These are phyloP conservation scores for Seira musarum DNA, from an alignment of 2,888 invertebrate genomes.

Conservation along the genomic window DNA sequence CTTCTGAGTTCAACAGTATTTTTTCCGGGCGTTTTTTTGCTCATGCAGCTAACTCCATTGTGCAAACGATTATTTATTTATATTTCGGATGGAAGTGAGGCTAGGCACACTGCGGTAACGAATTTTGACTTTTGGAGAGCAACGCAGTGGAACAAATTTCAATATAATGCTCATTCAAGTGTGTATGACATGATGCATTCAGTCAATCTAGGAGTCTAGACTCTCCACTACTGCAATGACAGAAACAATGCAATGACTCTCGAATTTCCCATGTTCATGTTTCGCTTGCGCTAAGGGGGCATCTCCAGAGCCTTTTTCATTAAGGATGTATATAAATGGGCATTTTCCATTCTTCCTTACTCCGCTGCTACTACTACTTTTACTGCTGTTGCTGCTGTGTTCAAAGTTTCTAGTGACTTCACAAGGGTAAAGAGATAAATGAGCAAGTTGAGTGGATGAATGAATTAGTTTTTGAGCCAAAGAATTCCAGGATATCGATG, in stretches of 20 bases:
- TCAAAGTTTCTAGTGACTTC: not conserved
- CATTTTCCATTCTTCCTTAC: not conserved
- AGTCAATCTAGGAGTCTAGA: not conserved
- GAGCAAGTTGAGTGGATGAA: constrained; percentile 29
- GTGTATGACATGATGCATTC: not conserved
- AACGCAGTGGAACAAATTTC: not conserved
- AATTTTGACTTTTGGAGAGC: not conserved
- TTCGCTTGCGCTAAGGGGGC: not conserved
- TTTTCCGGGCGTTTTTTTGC: not conserved
- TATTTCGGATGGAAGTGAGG: not conserved
- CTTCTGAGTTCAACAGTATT: too few relatives aligned
- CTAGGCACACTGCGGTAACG: not conserved
- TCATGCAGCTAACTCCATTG: not conserved
- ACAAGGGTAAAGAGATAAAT: constrained; percentile 36
- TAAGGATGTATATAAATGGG: too few relatives aligned
- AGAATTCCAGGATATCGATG: not conserved
- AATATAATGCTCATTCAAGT: not conserved
- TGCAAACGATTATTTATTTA: not conserved
- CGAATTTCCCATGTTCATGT: not conserved
- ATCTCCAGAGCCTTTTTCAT: not conserved
- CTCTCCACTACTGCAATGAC: not conserved
- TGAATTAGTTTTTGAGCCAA: not conserved
- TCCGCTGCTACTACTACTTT: not conserved
- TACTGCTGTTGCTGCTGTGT: too few relatives aligned
- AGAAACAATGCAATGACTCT: not conserved